Base-by-base conservation (phyloP, 2,797 vertebrate genomes). In the Mycteria americana region DNA sequence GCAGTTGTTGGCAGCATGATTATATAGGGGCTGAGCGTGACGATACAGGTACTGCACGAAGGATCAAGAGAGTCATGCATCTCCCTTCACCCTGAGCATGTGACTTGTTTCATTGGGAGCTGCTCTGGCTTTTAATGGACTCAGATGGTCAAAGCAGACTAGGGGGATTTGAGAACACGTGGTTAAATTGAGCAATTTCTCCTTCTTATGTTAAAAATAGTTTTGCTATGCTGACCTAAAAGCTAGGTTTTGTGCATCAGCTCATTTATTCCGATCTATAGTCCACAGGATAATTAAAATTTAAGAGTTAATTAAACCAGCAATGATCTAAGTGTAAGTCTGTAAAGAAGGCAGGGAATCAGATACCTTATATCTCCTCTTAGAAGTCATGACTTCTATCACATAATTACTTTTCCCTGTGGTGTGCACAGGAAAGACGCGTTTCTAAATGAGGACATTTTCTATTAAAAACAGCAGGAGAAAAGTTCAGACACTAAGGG, bases 351-450 rank as follows among this genome's bases (percentile, higher is more conserved):
- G 63, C 67, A 93, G 67, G 79, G 93, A 96, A 94, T 96, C 79
- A 87, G 92, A 95, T 94, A 87, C 75, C 23, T 89, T 64, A 8
- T 85, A 92, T 91, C 76, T 97, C 82, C 75, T 92, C 80, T 95
- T 92, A 89, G 73, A 97, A 97, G 92, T 85, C 95, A 95, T 89
- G 90, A 93, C 91, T 95, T 93, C 93, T 95, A 92, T 94, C 96
- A 96, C 68, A 57, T 92, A 97, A 96, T 97, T 94, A 94, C 75
- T 95, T 84, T 75, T 68, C 73, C 95, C 91, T 88, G 35, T 46
- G 82, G 87, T 89, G 94, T 73, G 62, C 56, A 69, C 50, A 75
- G 73, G 72, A 89, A 90, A 93, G 69, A 90, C 41, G 72, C 73
- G 41, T 57, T 87, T 93, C 82, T 86, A 87, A 95, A 72, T 92